phyloP scores from a whole-genome alignment of 2,888 invertebrate genomes.

The Lepidocyrtinus sp. region DNA sequence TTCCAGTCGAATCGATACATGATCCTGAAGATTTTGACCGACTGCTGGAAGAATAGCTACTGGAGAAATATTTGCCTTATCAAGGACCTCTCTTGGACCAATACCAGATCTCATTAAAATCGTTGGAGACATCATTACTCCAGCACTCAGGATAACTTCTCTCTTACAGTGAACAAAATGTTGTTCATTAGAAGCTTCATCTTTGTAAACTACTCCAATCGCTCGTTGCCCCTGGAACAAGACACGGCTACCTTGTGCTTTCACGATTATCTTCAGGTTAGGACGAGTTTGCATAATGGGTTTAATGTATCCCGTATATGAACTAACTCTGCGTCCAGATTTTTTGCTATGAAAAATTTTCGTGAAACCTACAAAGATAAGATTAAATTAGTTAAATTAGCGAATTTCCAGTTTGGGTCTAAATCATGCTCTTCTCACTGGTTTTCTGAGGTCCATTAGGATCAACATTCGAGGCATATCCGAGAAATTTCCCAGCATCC shows the following conservation, averaged over 20 bases:
- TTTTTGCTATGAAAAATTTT: not conserved
- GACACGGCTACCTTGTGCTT: not conserved
- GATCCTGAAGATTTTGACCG: not conserved
- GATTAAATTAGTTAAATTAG: too few relatives aligned
- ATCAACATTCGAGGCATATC: conserved; percentile 19
- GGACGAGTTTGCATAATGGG: not conserved
- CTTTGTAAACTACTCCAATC: too few relatives aligned
- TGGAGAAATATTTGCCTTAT: not conserved
- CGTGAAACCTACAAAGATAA: conserved; percentile 3
- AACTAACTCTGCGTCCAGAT: not conserved
- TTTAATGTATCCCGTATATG: conserved; percentile 5
- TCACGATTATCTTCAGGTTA: conserved; percentile 5
- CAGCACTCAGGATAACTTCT: too few relatives aligned
- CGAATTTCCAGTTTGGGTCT: too few relatives aligned
- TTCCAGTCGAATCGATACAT: not conserved
- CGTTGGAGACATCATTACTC: too few relatives aligned
- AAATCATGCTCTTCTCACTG: too few relatives aligned
- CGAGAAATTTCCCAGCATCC: not conserved
- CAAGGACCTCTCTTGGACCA: not conserved
- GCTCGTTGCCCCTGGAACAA: not conserved
- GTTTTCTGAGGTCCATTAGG: conserved; percentile 13
- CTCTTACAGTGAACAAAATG: too few relatives aligned
- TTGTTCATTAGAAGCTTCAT: too few relatives aligned
- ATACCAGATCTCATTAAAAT: not conserved
- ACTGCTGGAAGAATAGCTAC: not conserved